A percentile compares a stretch with the other conserved stretches of the same genome.
Conservation (phyloP, 2,888 invertebrate species). For the Tiliacea aurago region DNA sequence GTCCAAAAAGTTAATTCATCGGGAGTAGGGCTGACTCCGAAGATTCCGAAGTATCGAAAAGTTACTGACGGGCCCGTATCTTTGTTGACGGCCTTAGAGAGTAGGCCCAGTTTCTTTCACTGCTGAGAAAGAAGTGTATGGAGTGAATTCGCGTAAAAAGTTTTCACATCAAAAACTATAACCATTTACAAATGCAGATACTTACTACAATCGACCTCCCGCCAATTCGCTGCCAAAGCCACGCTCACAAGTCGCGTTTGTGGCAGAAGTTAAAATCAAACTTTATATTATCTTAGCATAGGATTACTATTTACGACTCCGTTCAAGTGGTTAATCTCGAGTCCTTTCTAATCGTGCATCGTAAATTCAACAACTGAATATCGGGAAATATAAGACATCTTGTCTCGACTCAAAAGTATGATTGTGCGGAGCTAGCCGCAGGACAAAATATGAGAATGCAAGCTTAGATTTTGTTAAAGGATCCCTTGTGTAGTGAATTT, state of each 20-base stretch:
- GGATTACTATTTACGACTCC: conserved; percentile 59
- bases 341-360: conserved; percentile 69
- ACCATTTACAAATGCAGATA: background rate
- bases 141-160: background rate
- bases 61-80: too few species aligned
- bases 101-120: background rate
- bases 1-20: too few species aligned
- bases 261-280: conserved; percentile 61
- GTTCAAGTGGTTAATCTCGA: conserved; percentile 58
- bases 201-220: background rate
- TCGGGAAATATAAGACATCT: conserved; percentile 59
- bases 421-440: conserved; percentile 47
- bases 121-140: too few species aligned
- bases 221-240: conserved; percentile 12
- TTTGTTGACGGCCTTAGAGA: too few species aligned
- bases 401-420: conserved; percentile 54
- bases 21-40: too few species aligned
- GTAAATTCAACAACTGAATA: conserved; percentile 64
- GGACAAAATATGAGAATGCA: conserved; percentile 55
- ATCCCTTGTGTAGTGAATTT: background rate
- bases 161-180: background rate
- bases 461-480: conserved; percentile 4
- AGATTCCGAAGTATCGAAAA: too few species aligned
- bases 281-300: conserved; percentile 56
- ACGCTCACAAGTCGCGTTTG: conserved; percentile 26